Percentiles rank a stretch among this genome's conserved stretches.
These are phyloP conservation scores for Rallus limicola DNA, from an alignment of 2,113 vertebrate genomes.

Conservation along the genomic window DNA sequence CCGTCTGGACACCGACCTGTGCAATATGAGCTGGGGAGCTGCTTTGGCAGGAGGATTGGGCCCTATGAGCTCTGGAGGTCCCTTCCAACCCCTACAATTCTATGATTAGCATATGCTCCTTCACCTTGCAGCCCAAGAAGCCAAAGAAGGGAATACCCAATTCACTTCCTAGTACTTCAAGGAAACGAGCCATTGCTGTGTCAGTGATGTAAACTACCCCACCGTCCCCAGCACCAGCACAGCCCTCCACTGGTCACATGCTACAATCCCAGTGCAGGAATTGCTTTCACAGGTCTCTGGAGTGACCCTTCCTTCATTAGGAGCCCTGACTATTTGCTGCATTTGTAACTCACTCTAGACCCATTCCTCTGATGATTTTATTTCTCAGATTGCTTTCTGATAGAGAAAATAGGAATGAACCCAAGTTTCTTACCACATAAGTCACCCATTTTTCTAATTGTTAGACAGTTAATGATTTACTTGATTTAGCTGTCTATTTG, in stretches of 20 bases:
- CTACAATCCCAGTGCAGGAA: not conserved
- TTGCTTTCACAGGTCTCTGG: not conserved
- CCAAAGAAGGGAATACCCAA: not conserved
- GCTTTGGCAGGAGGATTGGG: too few species aligned
- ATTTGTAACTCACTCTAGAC: not conserved
- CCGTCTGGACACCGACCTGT: too few species aligned
- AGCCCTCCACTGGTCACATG: not conserved
- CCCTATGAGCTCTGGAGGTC: too few species aligned
- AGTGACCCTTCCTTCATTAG: not conserved
- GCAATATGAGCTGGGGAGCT: too few species aligned
- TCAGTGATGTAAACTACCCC: not conserved
- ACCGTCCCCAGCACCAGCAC: not conserved
- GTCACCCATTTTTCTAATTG: not conserved
- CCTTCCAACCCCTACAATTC: too few species aligned
- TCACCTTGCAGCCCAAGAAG: fast-evolving
- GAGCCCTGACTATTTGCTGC: not conserved
- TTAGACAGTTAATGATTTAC: not conserved
- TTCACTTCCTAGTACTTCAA: not conserved
- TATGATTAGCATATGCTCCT: too few species aligned
- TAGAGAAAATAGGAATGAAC: not conserved
- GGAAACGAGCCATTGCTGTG: not conserved
- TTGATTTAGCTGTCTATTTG: not conserved
- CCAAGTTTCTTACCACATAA: not conserved
- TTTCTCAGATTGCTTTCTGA: not conserved
- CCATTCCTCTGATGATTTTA: not conserved